Conservation (phyloP, 2,888 invertebrate genomes). For the Chloroclysta siterata region DNA sequence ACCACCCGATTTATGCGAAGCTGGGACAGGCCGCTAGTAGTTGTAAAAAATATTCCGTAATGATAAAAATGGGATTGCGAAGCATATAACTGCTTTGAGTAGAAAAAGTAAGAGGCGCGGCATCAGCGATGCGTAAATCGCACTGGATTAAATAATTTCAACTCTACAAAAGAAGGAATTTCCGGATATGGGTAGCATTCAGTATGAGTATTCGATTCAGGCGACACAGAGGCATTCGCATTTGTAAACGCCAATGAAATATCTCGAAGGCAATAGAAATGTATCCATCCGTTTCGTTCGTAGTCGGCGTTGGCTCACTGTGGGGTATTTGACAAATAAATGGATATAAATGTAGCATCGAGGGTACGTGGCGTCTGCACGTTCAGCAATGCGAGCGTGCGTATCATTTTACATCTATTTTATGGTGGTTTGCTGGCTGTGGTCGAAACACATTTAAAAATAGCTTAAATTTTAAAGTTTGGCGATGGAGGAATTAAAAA, state of each 20-base stretch:
- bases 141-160: conserved; percentile 46
- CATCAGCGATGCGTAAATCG: conserved; percentile 34
- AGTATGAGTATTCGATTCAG: conserved; percentile 39
- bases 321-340: conserved; percentile 61
- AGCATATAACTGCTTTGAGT: conserved; percentile 34
- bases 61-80: conserved; percentile 23
- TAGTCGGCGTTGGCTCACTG: conserved; percentile 50
- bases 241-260: conserved; percentile 67
- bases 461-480: too few relatives aligned
- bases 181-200: conserved; percentile 42
- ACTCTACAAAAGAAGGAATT: conserved; percentile 42
- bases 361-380: conserved; percentile 45
- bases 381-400: conserved; percentile 16
- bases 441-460: too few relatives aligned
- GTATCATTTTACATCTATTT: neutral
- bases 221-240: conserved; percentile 57
- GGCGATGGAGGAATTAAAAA: too few relatives aligned
- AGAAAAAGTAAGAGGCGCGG: conserved; percentile 14
- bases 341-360: conserved; percentile 63
- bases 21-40: too few relatives aligned
- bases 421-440: neutral
- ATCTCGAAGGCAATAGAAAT: conserved; percentile 64
- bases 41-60: too few relatives aligned
- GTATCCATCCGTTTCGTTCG: conserved; percentile 58
- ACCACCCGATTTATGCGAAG: too few relatives aligned